Percentiles rank a stretch among this genome's conserved stretches.
These are phyloP conservation scores for Pseudois nayaur DNA, from an alignment of 2,113 vertebrate species.

Conservation along the genomic window DNA sequence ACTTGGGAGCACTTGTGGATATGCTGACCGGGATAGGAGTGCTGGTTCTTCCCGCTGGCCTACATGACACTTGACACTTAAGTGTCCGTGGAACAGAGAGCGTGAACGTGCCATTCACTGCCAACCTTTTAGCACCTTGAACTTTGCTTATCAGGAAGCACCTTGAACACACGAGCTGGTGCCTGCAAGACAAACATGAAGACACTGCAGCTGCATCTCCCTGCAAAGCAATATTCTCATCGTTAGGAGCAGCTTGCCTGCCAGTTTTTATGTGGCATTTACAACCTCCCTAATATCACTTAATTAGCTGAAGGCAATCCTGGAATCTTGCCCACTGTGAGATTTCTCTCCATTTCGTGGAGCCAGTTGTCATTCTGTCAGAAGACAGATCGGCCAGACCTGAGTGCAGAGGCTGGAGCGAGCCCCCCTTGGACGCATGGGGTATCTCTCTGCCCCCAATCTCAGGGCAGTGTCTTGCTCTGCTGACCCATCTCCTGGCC, in stretches of 20 bases:
- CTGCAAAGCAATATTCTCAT: conserved; percentile 58
- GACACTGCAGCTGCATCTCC: conserved; percentile 63
- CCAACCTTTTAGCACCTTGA: neutral
- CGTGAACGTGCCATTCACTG: rapidly evolving
- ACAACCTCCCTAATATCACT: conserved; percentile 74
- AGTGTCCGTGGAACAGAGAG: rapidly evolving
- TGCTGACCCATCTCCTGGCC: rapidly evolving
- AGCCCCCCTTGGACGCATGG: neutral
- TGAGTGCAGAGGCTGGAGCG: conserved; percentile 20
- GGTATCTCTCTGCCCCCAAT: rapidly evolving
- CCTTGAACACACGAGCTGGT: conserved; percentile 5
- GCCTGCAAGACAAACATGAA: neutral
- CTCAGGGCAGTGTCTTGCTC: rapidly evolving
- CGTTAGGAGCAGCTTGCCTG: conserved; percentile 68
- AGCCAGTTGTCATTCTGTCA: conserved; percentile 12
- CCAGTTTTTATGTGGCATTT: conserved; percentile 71
- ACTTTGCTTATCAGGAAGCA: neutral
- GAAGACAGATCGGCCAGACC: conserved; percentile 41
- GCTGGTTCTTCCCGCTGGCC: rapidly evolving
- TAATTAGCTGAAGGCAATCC: conserved; percentile 75
- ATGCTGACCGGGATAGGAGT: rapidly evolving
- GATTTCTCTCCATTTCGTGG: conserved; percentile 51
- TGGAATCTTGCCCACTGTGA: conserved; percentile 71
- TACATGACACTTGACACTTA: rapidly evolving
- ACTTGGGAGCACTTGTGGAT: rapidly evolving